phyloP scores from a whole-genome alignment of 2,888 invertebrate genomes.

The Tyria jacobaeae region DNA sequence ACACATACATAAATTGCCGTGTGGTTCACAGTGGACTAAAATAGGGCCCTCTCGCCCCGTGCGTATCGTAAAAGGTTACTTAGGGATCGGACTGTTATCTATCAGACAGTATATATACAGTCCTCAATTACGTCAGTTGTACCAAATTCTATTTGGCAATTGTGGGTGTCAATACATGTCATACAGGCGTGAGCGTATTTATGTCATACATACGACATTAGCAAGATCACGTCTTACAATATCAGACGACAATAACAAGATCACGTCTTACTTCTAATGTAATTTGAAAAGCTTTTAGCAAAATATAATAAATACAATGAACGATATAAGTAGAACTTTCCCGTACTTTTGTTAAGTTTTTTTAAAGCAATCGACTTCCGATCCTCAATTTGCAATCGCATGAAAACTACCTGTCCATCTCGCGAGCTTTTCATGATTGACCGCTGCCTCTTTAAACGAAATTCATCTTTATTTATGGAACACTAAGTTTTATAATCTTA shows the following conservation, averaged over 20 bases:
- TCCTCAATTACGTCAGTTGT: too few relatives aligned
- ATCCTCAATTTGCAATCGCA: slow-evolving; percentile 66
- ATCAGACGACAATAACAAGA: not conserved
- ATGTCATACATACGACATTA: too few relatives aligned
- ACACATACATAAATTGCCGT: too few relatives aligned
- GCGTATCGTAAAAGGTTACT: too few relatives aligned
- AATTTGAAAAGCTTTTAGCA: slow-evolving; percentile 36
- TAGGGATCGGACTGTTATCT: too few relatives aligned
- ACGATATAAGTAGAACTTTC: slow-evolving; percentile 44
- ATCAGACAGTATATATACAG: too few relatives aligned
- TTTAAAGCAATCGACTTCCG: slow-evolving; percentile 74
- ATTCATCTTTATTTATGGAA: slow-evolving; percentile 34
- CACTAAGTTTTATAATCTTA: slow-evolving; percentile 36
- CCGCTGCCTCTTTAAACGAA: slow-evolving; percentile 40
- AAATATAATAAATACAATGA: slow-evolving; percentile 30
- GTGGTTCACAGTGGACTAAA: too few relatives aligned
- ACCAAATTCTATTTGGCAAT: too few relatives aligned
- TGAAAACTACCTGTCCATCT: slow-evolving; percentile 67
- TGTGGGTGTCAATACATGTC: not conserved
- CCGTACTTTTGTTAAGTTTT: slow-evolving; percentile 39
- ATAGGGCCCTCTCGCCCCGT: too few relatives aligned
- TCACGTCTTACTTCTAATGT: slow-evolving; percentile 16
- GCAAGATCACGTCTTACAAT: too few relatives aligned
- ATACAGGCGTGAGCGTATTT: too few relatives aligned
- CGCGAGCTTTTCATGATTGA: slow-evolving; percentile 62